Base-by-base conservation (phyloP, 1,140 invertebrate species). In the Sitophilus oryzae region DNA sequence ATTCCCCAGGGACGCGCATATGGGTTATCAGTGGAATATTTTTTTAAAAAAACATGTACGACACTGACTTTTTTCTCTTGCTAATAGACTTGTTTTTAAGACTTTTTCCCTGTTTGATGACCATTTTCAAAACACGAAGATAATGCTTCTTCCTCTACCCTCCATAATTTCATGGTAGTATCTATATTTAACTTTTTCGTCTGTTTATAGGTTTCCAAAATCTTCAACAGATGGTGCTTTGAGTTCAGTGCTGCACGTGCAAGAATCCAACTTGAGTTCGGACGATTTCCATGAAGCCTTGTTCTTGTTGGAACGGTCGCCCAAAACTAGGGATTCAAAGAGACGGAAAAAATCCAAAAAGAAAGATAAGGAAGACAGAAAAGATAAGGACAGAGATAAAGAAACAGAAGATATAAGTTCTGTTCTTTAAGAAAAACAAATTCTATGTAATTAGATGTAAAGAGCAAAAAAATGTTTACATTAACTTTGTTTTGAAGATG, bases 251-350 rank as follows among this genome's bases (percentile, higher is more conserved):
- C 69, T 81, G 18, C 78, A 79, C 64, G 76, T 81, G 14, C 76
- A 80, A 65, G 78, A 80, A 62, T 76, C 76, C 3, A 79, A 77
- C 62, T 60, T 79, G n/a, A 79, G 77, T 67, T 79, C 78, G 3
- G 79, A 81, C 60, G 78, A 79, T 64, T 81, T 81, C 63, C 79
- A 81, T 61, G 79, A 81, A 66, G 78, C 77, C 11, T 63, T 81
- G 2, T 81, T 81, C 56, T 66, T 80, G 3, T 63, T 78, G 22
- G 77, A 78, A 60, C 65, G 76, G 38, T 78, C 77, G 3, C 77
- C 77, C 0, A 78, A 77, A 61, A 71, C 70, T 1, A 62, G 73
- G 44, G 72, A 74, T 50, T 73, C 71, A 0, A 73, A 72, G 59
- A 53, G 72, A 19, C 30, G 69, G 19, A 73, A 72, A 40, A 69